Percentiles rank a stretch among this genome's conserved stretches.
These are phyloP conservation scores for Anoplophora glabripennis DNA, from an alignment of 1,140 invertebrate genomes.

Conservation along the genomic window DNA sequence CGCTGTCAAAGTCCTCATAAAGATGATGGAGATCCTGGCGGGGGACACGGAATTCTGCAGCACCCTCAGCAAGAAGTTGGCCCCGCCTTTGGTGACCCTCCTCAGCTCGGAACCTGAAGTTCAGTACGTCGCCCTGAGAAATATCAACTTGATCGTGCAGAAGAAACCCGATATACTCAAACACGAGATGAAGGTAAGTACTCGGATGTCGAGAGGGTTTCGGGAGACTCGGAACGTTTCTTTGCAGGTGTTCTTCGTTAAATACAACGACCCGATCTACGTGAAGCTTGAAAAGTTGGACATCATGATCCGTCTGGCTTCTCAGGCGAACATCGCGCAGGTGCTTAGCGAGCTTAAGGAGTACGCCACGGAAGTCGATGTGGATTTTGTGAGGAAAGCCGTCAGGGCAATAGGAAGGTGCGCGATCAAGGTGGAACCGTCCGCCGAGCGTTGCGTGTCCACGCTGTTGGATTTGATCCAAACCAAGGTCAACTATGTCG, in stretches of 20 bases:
- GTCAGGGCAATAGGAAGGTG: conserved; percentile 98
- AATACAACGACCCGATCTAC: conserved; percentile 99
- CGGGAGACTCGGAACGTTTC: too few species aligned
- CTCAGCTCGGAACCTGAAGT: conserved; percentile 98
- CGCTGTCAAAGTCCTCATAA: conserved; percentile 96
- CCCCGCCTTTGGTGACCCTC: conserved; percentile 97
- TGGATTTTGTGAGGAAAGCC: conserved; percentile 99
- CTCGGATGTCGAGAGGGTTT: too few species aligned
- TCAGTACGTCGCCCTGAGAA: conserved; percentile 97
- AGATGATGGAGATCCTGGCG: conserved; percentile 96
- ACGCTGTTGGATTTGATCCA: conserved; percentile 99
- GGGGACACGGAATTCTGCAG: conserved; percentile 91
- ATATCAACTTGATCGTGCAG: conserved; percentile 99
- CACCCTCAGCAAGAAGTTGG: conserved; percentile 93
- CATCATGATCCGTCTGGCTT: conserved; percentile 98
- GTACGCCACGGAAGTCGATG: conserved; percentile 99
- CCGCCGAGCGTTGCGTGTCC: conserved; percentile 96
- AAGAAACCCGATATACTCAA: conserved; percentile 99
- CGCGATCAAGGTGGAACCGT: conserved; percentile 99
- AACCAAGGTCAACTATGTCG: conserved; percentile 99
- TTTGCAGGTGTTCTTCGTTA: conserved; percentile 91
- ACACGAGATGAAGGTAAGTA: conserved; percentile 95
- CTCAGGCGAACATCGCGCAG: conserved; percentile 97
- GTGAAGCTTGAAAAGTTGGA: conserved; percentile 99
- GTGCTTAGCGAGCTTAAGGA: conserved; percentile 98